Conservation (phyloP, 2,888 invertebrate species). For the Pheosia tremula region DNA sequence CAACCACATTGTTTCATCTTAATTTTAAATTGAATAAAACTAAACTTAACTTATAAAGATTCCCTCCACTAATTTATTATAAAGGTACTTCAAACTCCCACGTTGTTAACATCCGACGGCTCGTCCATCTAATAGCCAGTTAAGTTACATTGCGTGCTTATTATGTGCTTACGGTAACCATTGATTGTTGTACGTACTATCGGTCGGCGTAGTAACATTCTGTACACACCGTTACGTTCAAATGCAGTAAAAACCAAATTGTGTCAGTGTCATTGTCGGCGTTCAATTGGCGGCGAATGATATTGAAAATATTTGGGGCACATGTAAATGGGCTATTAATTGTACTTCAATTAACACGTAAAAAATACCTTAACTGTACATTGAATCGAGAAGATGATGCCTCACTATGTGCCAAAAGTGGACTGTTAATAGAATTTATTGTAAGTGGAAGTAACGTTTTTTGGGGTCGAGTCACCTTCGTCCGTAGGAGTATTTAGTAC, state of each 20-base stretch:
- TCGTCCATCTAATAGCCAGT: slow-evolving; percentile 5
- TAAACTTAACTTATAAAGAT: background rate
- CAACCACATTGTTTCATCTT: too few species aligned
- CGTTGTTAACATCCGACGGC: background rate
- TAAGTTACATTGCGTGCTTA: slow-evolving; percentile 43
- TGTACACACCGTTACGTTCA: slow-evolving; percentile 52
- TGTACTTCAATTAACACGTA: slow-evolving; percentile 4
- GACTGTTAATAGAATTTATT: too few species aligned
- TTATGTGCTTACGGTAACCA: slow-evolving; percentile 45
- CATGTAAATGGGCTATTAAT: slow-evolving; percentile 6
- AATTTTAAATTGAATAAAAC: too few species aligned
- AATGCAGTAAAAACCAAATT: slow-evolving; percentile 54
- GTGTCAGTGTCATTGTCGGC: slow-evolving; percentile 42
- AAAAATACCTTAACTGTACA: background rate
- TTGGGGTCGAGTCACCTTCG: too few species aligned
- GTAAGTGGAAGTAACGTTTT: too few species aligned
- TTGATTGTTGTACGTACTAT: slow-evolving; percentile 36
- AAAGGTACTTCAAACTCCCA: slow-evolving; percentile 8
- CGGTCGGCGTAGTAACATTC: slow-evolving; percentile 29
- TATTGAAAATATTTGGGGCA: slow-evolving; percentile 2
- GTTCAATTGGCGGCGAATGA: slow-evolving; percentile 3
- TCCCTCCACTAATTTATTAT: background rate
- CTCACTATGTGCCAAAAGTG: background rate
- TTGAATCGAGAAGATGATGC: background rate
- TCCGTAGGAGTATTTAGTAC: too few species aligned